These are phyloP conservation scores for Bembecia ichneumoniformis DNA, from an alignment of 2,888 invertebrate genomes.

Conservation along the genomic window DNA sequence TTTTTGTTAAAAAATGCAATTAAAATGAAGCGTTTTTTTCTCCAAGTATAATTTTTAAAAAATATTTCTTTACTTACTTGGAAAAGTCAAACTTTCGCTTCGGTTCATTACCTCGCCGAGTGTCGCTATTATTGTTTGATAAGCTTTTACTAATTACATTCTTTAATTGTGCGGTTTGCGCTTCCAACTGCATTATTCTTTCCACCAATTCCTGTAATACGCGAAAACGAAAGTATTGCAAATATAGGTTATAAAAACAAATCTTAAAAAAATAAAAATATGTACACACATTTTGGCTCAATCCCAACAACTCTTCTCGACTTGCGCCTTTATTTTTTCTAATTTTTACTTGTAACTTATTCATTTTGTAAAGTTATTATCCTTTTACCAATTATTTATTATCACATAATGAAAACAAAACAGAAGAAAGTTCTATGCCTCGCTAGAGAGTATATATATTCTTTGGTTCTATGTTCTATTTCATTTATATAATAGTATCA, in stretches of 20 bases:
- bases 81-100: constrained; percentile 75
- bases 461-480: too few species aligned
- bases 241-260: constrained; percentile 17
- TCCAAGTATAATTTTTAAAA: too few species aligned
- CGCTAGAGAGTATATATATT: too few species aligned
- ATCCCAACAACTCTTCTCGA: constrained; percentile 32
- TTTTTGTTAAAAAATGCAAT: too few species aligned
- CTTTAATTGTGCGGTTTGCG: constrained; percentile 84
- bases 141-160: constrained; percentile 75
- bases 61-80: constrained; percentile 42
- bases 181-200: constrained; percentile 79
- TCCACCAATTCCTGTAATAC: constrained; percentile 77
- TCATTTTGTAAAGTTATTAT: constrained; percentile 16
- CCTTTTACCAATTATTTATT: background rate
- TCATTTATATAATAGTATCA: too few species aligned
- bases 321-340: constrained; percentile 24
- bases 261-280: background rate
- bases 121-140: constrained; percentile 19
- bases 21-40: too few species aligned
- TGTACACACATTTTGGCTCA: constrained; percentile 42
- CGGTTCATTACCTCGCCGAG: constrained; percentile 6
- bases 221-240: background rate
- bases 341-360: constrained; percentile 31
- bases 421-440: too few species aligned
- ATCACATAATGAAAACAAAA: too few species aligned